phyloP scores from a whole-genome alignment of 92 coral and sea anemone species.

The Palythoa caribaeorum region DNA sequence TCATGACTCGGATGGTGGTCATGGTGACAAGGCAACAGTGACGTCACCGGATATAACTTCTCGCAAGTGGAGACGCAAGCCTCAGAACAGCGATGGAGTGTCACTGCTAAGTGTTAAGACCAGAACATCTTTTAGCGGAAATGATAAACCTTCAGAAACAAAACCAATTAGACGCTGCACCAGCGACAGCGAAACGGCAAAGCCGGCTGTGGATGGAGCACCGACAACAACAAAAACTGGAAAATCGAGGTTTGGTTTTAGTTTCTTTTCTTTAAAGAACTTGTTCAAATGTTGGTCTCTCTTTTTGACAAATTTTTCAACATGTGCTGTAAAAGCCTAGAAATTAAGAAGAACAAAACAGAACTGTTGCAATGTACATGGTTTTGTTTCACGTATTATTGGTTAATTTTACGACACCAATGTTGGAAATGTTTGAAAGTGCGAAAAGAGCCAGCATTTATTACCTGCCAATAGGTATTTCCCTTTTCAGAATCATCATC shows the following conservation, averaged over 20 bases:
- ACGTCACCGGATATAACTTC: not conserved
- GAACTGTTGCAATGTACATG: too few relatives aligned
- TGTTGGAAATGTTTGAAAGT: too few relatives aligned
- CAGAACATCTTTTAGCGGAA: slow-evolving; percentile 23
- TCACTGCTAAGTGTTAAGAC: slow-evolving; percentile 32
- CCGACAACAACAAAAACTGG: not conserved
- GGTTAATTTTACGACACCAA: too few relatives aligned
- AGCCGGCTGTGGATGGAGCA: not conserved
- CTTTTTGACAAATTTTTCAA: too few relatives aligned
- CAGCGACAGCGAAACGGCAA: not conserved
- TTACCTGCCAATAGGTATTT: too few relatives aligned
- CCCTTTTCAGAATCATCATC: too few relatives aligned
- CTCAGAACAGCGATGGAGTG: slow-evolving; percentile 4
- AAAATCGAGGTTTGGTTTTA: slow-evolving; percentile 1
- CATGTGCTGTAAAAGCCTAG: too few relatives aligned
- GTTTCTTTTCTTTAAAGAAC: not conserved
- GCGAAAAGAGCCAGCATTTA: too few relatives aligned
- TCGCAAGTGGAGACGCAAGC: slow-evolving; percentile 26
- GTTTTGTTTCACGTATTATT: too few relatives aligned
- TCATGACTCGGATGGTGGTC: not conserved
- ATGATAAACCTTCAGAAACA: slow-evolving; percentile 8
- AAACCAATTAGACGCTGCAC: not conserved
- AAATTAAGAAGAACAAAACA: too few relatives aligned
- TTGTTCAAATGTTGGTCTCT: too few relatives aligned
- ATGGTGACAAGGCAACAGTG: slow-evolving; percentile 6